Percentiles rank a stretch among this genome's conserved stretches.
phyloP scores from a whole-genome alignment of 2,888 invertebrate genomes.

The Ennomos erosarius region DNA sequence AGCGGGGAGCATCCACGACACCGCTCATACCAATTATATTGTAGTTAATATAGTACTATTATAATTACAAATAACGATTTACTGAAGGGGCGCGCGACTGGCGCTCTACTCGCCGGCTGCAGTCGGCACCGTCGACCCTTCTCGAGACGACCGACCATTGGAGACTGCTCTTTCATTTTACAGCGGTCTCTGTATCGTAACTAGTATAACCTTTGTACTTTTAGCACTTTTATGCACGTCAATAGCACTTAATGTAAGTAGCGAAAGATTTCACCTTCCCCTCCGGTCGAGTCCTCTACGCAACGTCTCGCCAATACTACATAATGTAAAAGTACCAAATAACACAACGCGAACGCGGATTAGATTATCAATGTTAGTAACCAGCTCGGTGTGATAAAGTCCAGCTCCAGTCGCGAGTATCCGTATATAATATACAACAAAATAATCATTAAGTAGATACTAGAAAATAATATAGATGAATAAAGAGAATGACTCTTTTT shows the following conservation, averaged over 20 bases:
- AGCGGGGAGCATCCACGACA: constrained; percentile 83
- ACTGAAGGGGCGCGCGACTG: constrained; percentile 60
- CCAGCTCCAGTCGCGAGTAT: constrained; percentile 54
- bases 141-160: constrained; percentile 11
- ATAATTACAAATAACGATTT: constrained; percentile 73
- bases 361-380: constrained; percentile 8
- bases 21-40: constrained; percentile 85
- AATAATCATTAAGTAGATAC: constrained; percentile 79
- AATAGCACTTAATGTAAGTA: constrained; percentile 28
- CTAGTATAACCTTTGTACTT: constrained; percentile 24
- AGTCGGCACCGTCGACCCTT: constrained; percentile 5
- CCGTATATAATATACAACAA: constrained; percentile 72
- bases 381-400: constrained; percentile 26
- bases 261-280: constrained; percentile 10
- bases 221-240: constrained; percentile 30
- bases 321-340: constrained; percentile 6
- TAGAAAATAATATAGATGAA: constrained; percentile 72
- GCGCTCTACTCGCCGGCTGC: constrained; percentile 38
- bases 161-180: constrained; percentile 16
- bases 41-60: constrained; percentile 78
- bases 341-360: not conserved
- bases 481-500: constrained; percentile 61
- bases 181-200: constrained; percentile 17
- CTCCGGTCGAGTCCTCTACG: constrained; percentile 11
- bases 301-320: constrained; percentile 2